phyloP scores from a whole-genome alignment of 2,113 vertebrate genomes.

The Coturnix japonica region DNA sequence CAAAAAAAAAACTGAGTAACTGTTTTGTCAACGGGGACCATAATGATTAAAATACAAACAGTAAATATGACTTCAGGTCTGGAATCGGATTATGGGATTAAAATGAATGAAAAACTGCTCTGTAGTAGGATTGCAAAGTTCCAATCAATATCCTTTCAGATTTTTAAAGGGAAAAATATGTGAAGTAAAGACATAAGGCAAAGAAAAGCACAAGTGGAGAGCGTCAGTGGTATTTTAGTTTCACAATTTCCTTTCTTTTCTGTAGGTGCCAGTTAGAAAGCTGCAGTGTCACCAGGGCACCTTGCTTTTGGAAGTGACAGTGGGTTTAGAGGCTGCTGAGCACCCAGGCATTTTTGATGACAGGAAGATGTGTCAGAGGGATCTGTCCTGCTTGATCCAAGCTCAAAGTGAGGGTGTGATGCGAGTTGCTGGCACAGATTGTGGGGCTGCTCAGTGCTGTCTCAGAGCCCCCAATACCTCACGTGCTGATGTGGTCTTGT shows the following conservation, averaged over 20 bases:
- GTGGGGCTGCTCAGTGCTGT: accelerated
- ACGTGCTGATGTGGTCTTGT: accelerated
- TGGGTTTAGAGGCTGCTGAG: not conserved
- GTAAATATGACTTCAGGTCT: conserved; percentile 72
- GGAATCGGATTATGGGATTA: conserved; percentile 82
- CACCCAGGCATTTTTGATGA: not conserved
- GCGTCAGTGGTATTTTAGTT: not conserved
- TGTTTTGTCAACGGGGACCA: conserved; percentile 59
- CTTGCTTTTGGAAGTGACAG: not conserved
- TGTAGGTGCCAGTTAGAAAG: not conserved
- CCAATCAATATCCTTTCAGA: conserved; percentile 71
- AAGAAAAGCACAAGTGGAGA: not conserved
- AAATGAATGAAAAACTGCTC: conserved; percentile 68
- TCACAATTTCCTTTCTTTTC: conserved; percentile 21
- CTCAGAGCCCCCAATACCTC: not conserved
- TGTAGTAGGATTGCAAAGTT: conserved; percentile 70
- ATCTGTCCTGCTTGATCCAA: not conserved
- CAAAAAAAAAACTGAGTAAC: conserved; percentile 49
- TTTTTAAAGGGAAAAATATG: conserved; percentile 58
- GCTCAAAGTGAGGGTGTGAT: not conserved
- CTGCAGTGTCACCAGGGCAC: not conserved
- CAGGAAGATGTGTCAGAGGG: not conserved
- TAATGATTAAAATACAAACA: conserved; percentile 77
- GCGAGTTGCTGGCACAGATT: accelerated
- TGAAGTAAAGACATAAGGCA: conserved; percentile 24